Evolutionary conservation across 2,888 invertebrate genomes (phyloP), one percentile per base, ranked within the genome.

Genomic region (Acleris holmiana): DNA sequence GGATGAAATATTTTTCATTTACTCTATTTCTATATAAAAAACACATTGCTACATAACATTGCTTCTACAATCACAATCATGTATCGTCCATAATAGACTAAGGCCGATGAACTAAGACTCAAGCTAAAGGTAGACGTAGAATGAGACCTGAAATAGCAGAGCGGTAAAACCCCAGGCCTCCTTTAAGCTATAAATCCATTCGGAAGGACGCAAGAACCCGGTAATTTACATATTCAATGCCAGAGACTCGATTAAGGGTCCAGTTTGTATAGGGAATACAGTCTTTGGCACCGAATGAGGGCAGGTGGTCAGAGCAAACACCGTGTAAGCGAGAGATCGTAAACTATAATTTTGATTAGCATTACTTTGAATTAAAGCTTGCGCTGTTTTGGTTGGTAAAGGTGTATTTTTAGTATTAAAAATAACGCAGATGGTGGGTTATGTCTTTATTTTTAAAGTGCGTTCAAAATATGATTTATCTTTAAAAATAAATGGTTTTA

Each of bases 111-210:
- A 35, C 13, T 35, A 35, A 10, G 13, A 35, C 3, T 8, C 35
- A 35, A 7, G 2, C 29, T 35, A 13, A 35, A 35, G 3, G 3
- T 35, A 13, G 35, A 47, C 48, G 23, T 54, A 54, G 41, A 59
- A 64, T 41, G 18, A 64, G 53, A 53, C 57, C 53, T 59, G 21
- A 59, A 48, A 63, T 63, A 41, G 25, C 41, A 25, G 35, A 53
- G 15, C 41, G 40, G 41, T 55, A 44, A 51, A 40, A 35, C 53
- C 64, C 53, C 29, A 48, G 58, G 64, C 64, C 64, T 41, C 41
- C 41, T 8, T 59, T 59, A 47, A 54, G 53, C 58, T 48, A 59
- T 64, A 64, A 64, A 64, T 64, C 64, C 48, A 54, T 64, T 63
- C 18, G 29, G 18, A 50, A 53, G 46, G 46, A 35, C 46, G 48